A percentile compares a stretch with the other conserved stretches of the same genome.
phyloP scores from a whole-genome alignment of 2,888 invertebrate species.

The Leptinotarsa juncta region DNA sequence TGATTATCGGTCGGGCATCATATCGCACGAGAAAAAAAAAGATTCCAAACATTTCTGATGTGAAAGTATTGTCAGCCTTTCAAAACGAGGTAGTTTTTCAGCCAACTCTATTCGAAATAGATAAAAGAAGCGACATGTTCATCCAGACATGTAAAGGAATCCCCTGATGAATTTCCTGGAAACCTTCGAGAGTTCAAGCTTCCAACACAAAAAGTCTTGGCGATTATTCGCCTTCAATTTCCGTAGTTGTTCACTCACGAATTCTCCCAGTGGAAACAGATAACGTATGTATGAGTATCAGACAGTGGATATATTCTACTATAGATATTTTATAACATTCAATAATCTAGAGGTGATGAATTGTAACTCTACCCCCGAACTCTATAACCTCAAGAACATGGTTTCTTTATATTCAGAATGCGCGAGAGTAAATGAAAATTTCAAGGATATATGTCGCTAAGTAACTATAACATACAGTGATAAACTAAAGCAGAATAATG shows the following conservation, averaged over 20 bases:
- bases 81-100: neutral
- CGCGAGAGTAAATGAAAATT: too few species aligned
- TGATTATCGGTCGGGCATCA: neutral
- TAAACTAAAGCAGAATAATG: too few species aligned
- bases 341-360: too few species aligned
- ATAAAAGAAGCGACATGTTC: neutral
- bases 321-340: too few species aligned
- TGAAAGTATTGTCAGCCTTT: neutral
- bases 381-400: too few species aligned
- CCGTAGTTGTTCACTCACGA: neutral
- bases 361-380: too few species aligned
- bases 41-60: neutral
- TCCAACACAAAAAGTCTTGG: neutral
- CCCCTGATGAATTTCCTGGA: neutral
- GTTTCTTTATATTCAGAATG: too few species aligned
- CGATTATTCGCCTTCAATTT: neutral
- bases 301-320: too few species aligned
- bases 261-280: neutral
- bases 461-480: too few species aligned
- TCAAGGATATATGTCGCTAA: too few species aligned
- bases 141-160: constrained; percentile 4
- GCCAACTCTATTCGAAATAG: neutral
- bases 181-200: neutral
- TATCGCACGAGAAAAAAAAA: neutral
- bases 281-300: too few species aligned